These are phyloP conservation scores for Callipepla squamata DNA, from an alignment of 2,113 vertebrate species.

Conservation along the genomic window DNA sequence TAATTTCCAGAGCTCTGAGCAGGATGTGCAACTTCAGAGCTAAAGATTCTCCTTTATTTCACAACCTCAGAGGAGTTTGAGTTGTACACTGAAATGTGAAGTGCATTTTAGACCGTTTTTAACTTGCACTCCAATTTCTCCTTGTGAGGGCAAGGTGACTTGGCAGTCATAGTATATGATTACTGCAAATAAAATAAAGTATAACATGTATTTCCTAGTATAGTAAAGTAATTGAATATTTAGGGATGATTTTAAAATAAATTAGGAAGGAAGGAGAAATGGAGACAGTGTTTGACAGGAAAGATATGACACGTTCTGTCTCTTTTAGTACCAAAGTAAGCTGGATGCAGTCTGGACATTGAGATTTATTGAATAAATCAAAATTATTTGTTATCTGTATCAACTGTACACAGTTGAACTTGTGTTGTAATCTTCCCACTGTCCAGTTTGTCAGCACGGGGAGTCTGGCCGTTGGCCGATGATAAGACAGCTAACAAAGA, in stretches of 20 bases:
- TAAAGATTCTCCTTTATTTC: neutral
- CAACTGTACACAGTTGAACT: neutral
- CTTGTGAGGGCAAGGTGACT: neutral
- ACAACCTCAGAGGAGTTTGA: neutral
- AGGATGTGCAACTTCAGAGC: neutral
- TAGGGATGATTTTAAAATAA: neutral
- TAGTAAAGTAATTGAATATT: neutral
- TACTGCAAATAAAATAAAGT: neutral
- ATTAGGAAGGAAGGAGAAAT: neutral
- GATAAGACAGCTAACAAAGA: constrained; percentile 9
- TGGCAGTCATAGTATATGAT: neutral
- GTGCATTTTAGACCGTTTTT: neutral
- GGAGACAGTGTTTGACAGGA: neutral
- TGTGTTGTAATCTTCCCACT: neutral
- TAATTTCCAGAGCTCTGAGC: constrained; percentile 38
- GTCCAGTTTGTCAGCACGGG: neutral
- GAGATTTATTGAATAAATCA: constrained; percentile 13
- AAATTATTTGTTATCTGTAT: neutral
- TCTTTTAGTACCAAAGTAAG: neutral
- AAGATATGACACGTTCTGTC: neutral
- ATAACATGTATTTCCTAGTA: neutral
- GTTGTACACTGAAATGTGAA: neutral
- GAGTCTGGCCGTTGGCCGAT: neutral
- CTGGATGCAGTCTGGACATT: neutral
- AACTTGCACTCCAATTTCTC: neutral